phyloP scores from a whole-genome alignment of 2,797 vertebrate species.

The Sphenodon punctatus region DNA sequence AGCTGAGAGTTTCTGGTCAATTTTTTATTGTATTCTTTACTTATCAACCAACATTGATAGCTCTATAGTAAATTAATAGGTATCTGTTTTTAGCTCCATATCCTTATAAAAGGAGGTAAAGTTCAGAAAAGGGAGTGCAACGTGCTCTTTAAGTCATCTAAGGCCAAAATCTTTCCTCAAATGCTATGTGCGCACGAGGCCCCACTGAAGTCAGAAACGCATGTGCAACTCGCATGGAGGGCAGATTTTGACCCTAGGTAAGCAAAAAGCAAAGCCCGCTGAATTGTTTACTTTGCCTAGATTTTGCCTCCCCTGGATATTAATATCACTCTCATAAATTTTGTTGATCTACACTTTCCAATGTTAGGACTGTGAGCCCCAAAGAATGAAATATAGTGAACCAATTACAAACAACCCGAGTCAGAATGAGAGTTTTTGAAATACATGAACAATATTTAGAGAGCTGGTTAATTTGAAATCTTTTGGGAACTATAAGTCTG shows the following conservation, averaged over 20 bases:
- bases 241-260: slow-evolving; percentile 71
- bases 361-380: slow-evolving; percentile 69
- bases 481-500: slow-evolving; percentile 77
- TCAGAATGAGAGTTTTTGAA: slow-evolving; percentile 74
- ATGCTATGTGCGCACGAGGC: slow-evolving; percentile 48
- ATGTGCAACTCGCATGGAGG: slow-evolving; percentile 49
- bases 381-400: slow-evolving; percentile 78
- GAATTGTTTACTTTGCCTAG: slow-evolving; percentile 74
- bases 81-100: slow-evolving; percentile 51
- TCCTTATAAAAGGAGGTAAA: slow-evolving; percentile 35
- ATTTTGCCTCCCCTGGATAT: slow-evolving; percentile 72
- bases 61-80: slow-evolving; percentile 38
- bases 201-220: slow-evolving; percentile 18
- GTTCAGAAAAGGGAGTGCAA: slow-evolving; percentile 7
- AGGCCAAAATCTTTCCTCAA: slow-evolving; percentile 67
- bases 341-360: slow-evolving; percentile 74
- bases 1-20: slow-evolving; percentile 58
- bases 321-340: slow-evolving; percentile 78
- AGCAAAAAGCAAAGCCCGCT: slow-evolving; percentile 55
- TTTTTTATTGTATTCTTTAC: slow-evolving; percentile 60
- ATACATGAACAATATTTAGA: slow-evolving; percentile 80
- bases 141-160: slow-evolving; percentile 57
- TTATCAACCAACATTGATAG: slow-evolving; percentile 30
- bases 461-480: slow-evolving; percentile 82
- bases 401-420: slow-evolving; percentile 75